Base-by-base conservation (phyloP, 2,113 vertebrate species). In the Dasypus novemcinctus region DNA sequence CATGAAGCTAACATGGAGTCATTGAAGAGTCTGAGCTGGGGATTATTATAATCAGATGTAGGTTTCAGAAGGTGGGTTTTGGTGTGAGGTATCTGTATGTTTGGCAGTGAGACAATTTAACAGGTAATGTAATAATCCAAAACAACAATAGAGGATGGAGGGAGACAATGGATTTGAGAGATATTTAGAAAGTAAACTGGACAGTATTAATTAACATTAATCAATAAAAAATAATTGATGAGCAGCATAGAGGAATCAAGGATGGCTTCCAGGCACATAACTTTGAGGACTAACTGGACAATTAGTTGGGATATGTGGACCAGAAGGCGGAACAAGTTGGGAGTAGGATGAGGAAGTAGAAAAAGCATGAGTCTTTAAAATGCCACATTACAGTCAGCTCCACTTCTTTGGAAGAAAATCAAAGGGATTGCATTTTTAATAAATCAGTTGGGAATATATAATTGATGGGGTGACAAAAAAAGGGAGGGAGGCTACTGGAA, bases 401-500 rank as follows among this genome's bases (percentile, higher is more conserved):
- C 27, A 93, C 94, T 96, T 96, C 82, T 54, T 25, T 57, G 33
- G 63, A 43, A 27, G 14, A 72, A 52, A 74, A 71, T 74, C 76
- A 94, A 91, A 71, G 17, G 29, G 6, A 29, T 83, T 82, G 20
- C 12, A 18, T 29, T n/a, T 84, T 49, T 71, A 20, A 61, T 31
- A 23, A 52, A 41, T 74, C 23, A 94, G 82, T 94, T 63, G 78
- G 82, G 52, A 97, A 86, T 46, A 2, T 91, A 89, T 9, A 31
- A 69, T 59, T 79, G 41, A 68, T 20, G n/a, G 54, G 10, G 11
- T 66, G 54, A 72, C 29, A 92, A 36, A 92, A 64, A 90, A 66
- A 90, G 96, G 97, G 91, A 97, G 87, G 94, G 91, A 94, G 85
- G 92, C 95, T 96, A 92, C 66, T 85, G 94, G 89, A 93, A 29